Conservation (phyloP, 1,140 invertebrate genomes). For the Tetranychus urticae region DNA sequence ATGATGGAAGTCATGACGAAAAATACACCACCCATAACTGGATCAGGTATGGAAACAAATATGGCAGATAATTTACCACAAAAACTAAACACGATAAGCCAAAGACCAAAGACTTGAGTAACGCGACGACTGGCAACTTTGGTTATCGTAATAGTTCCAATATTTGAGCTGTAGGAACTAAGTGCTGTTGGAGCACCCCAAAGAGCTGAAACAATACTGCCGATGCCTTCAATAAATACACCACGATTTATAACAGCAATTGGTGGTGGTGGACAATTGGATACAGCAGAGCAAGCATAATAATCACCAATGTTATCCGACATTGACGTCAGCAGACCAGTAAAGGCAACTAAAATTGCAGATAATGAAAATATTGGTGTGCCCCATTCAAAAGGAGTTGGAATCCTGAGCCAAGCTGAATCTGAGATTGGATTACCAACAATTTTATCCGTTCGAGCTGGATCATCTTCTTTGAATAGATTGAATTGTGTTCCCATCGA, state of each 20-base stretch:
- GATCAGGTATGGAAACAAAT: constrained; percentile 66
- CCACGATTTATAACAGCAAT: constrained; percentile 63
- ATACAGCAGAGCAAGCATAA: constrained; percentile 56
- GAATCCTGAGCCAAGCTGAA: constrained; percentile 49
- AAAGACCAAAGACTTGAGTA: constrained; percentile 22
- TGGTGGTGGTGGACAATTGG: constrained; percentile 50
- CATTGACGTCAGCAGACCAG: constrained; percentile 54
- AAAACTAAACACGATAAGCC: constrained; percentile 53
- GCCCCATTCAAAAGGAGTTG: constrained; percentile 78
- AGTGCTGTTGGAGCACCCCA: constrained; percentile 61
- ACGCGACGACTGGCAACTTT: constrained; percentile 18
- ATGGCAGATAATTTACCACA: constrained; percentile 58
- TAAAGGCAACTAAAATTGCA: constrained; percentile 52
- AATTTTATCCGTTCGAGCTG: neutral
- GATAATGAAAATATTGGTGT: constrained; percentile 40
- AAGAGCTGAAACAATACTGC: constrained; percentile 50
- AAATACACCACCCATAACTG: constrained; percentile 63
- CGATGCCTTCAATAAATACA: constrained; percentile 55
- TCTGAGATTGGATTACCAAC: neutral
- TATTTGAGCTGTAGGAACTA: constrained; percentile 62
- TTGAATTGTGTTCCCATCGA: neutral
- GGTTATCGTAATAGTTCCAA: constrained; percentile 54
- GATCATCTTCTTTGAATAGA: neutral
- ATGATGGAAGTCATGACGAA: constrained; percentile 72
- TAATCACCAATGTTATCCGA: constrained; percentile 73